Percentiles rank a stretch among this genome's conserved stretches.
phyloP scores from a whole-genome alignment of 2,888 invertebrate genomes.

The Caenorhabditis sp. region DNA sequence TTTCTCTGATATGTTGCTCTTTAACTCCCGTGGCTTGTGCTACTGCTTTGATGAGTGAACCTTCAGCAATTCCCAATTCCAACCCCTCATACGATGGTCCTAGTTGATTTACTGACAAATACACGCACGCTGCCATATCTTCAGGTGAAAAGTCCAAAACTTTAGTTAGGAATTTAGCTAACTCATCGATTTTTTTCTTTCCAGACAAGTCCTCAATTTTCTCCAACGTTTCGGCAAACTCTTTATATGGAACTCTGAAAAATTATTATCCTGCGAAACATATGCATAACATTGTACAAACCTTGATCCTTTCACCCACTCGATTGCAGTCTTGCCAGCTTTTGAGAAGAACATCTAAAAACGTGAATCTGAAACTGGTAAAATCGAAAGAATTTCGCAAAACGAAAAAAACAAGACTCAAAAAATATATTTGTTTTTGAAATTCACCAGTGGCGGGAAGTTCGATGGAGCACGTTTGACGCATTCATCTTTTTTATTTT shows the following conservation, averaged over 20 bases:
- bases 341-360: slow-evolving; percentile 43
- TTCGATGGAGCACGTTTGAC: neutral
- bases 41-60: slow-evolving; percentile 82
- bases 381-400: neutral
- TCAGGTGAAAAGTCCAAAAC: slow-evolving; percentile 80
- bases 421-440: neutral
- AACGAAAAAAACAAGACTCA: neutral
- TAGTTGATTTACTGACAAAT: slow-evolving; percentile 92
- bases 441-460: neutral
- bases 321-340: slow-evolving; percentile 19
- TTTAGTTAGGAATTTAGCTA: slow-evolving; percentile 36
- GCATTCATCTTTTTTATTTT: neutral
- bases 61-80: slow-evolving; percentile 93
- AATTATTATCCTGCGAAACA: neutral
- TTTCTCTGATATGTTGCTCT: slow-evolving; percentile 82
- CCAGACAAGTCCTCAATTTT: slow-evolving; percentile 81
- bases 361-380: neutral
- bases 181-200: slow-evolving; percentile 41
- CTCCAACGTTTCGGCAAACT: slow-evolving; percentile 87
- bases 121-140: slow-evolving; percentile 89
- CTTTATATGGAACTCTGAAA: slow-evolving; percentile 87
- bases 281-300: slow-evolving; percentile 3
- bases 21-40: slow-evolving; percentile 49
- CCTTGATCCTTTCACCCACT: slow-evolving; percentile 37
- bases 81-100: slow-evolving; percentile 94